Conservation (phyloP, 2,888 invertebrate genomes). For the Cheilosia pagana region DNA sequence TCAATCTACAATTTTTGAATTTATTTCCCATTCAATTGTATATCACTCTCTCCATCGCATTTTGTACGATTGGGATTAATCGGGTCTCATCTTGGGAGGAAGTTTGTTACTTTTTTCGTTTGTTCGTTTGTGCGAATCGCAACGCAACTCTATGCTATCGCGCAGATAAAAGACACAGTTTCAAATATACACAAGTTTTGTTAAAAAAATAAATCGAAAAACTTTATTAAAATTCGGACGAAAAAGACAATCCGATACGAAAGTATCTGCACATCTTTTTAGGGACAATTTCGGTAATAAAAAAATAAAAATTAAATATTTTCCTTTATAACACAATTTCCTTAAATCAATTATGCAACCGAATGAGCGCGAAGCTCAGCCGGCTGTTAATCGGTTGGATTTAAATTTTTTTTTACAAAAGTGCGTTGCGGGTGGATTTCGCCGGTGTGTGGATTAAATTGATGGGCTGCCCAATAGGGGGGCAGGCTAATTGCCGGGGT, state of each 20-base stretch:
- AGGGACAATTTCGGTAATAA: conserved; percentile 65
- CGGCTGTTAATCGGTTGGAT: background rate
- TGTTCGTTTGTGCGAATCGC: conserved; percentile 11
- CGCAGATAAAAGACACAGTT: conserved; percentile 34
- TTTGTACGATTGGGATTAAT: conserved; percentile 47
- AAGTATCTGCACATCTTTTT: conserved; percentile 49
- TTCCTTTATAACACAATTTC: conserved; percentile 1
- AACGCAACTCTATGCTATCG: conserved; percentile 29
- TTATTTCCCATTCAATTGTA: conserved; percentile 30
- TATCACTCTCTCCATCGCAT: conserved; percentile 14
- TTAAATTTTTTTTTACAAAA: conserved; percentile 22
- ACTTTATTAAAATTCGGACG: conserved; percentile 17
- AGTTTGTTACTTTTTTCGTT: conserved; percentile 5
- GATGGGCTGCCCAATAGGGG: conserved; percentile 31
- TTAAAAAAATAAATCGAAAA: conserved; percentile 2
- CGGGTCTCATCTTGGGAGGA: conserved; percentile 42
- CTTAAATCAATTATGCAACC: conserved; percentile 57
- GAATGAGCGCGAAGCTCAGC: conserved; percentile 22
- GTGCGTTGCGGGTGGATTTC: conserved; percentile 44
- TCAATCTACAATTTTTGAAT: conserved; percentile 36
- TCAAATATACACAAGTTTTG: conserved; percentile 39
- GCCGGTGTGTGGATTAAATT: conserved; percentile 46
- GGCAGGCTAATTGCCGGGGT: conserved; percentile 28
- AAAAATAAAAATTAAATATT: background rate
- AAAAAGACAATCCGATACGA: conserved; percentile 28